A percentile compares a stretch with the other conserved stretches of the same genome.
These are phyloP conservation scores for Seriola rivoliana DNA, from an alignment of 2,113 vertebrate genomes.

Conservation along the genomic window DNA sequence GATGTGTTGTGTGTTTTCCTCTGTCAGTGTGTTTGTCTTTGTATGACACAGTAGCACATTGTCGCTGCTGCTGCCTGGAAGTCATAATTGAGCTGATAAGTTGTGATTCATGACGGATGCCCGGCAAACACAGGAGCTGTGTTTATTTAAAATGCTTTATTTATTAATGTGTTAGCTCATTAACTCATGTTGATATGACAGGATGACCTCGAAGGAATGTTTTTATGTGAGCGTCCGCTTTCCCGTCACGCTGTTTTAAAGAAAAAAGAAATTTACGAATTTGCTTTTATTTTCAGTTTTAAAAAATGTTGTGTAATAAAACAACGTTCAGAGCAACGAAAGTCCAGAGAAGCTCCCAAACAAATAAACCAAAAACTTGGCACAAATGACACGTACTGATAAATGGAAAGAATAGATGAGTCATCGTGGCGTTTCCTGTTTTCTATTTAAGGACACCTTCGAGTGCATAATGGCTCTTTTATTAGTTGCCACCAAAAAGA, in stretches of 20 bases:
- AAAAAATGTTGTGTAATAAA: no score
- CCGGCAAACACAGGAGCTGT: neutral
- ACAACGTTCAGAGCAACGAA: no score
- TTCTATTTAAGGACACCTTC: neutral
- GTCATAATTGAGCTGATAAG: conserved; percentile 55
- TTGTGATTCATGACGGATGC: conserved; percentile 39
- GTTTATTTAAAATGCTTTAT: neutral
- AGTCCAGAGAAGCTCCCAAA: neutral
- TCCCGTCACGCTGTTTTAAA: neutral
- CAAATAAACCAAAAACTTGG: neutral
- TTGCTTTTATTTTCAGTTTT: neutral
- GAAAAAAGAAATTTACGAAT: neutral
- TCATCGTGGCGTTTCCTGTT: neutral
- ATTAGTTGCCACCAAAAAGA: no score
- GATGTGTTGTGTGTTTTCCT: neutral
- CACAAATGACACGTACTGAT: neutral
- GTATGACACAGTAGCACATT: conserved; percentile 37
- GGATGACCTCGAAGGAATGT: neutral
- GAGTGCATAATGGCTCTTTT: no score
- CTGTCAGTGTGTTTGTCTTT: conserved; percentile 31
- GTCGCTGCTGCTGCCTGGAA: conserved; percentile 40
- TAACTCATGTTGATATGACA: neutral
- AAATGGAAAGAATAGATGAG: neutral
- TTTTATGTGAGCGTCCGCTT: neutral
- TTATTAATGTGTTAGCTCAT: neutral